Evolutionary conservation across 2,113 vertebrate genomes (phyloP), one percentile per base, ranked within the genome.

Genomic region (Nanorana parkeri): DNA sequence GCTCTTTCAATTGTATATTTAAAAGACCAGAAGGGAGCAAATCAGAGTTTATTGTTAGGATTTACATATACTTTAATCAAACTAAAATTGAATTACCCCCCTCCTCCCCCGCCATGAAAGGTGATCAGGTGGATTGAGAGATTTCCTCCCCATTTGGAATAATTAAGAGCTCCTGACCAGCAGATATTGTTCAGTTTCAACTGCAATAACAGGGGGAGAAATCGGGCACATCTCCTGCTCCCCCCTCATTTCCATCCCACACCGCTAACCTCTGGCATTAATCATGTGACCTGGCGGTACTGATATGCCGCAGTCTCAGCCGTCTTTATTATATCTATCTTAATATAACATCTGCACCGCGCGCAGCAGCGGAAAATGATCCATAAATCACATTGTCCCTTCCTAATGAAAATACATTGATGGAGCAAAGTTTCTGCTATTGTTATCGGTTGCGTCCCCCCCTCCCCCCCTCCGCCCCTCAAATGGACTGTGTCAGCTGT

Each of bases 281-380:
- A 56, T 78, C 77, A 78, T 55, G 26, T 78, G 61, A 67, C 65
- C 54, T 54, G 32, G 52, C 6, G 41, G 68, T 20, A 3, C n/a
- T 60, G 29, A 68, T 79, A 36, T 79, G 77, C 47, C 21, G 52
- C 66, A 69, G 60, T 79, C 65, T 68, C 66, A 32, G 24, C 47
- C 77, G 68, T 68, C 77, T 79, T 56, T 79, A 79, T 79, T 68
- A 68, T 60, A 68, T 68, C 77, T 29, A 69, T 79, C 77, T 78
- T 56, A 32, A 67, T 68, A 60, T 8, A 60, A 58, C 77, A 58
- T 68, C 77, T 79, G 76, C 76, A 66, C 65, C n/a, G 47, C 24
- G 36, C 64, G 56, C 2, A 26, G 65, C 77, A 24, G 77, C 24
- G 24, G 77, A 78, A 67, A 56, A 36, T 67, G 15, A 29, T 19